Evolutionary conservation across 2,888 invertebrate genomes (phyloP), one percentile per base, ranked within the genome.

Genomic region (Agrotis ipsilon): DNA sequence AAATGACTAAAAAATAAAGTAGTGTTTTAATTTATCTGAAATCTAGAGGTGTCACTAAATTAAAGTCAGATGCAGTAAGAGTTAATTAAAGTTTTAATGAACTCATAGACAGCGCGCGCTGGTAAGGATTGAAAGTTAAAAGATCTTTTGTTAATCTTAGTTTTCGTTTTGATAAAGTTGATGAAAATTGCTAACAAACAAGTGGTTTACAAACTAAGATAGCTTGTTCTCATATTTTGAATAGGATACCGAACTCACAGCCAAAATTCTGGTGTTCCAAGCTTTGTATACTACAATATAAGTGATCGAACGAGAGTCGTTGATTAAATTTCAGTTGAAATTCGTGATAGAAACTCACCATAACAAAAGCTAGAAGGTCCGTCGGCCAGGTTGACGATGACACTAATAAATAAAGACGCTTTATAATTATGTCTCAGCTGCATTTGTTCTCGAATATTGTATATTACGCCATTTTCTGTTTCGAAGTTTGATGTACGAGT

Each of bases 351-450:
- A 43, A 63, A 18, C 52, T 52, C 24, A 65, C 51, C 45, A 24
- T 57, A 61, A 64, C 71, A 65, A 58, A 62, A 62, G 27, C 39
- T 55, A 48, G 32, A 39, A 19, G 46, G 43, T 19, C 18, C 3
- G 14, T 43, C 48, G n/a, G 16, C 27, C 48, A 14, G 51, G 19
- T 52, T 62, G 60, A 73, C 49, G 55, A 57, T 61, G 55, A 27
- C 39, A 21, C 51, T 62, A 80, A 75, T 80, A 61, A 58, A 69
- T 75, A 80, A 75, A 62, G 65, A 75, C 58, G 43, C 70, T 73
- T 63, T 59, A n/a, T n/a, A n/a, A n/a, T 46, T 51, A 45, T 49
- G n/a, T 43, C 32, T 63, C 46, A 51, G 54, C 27, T 19, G 52
- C 21, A 43, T n/a, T 18, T 46, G n/a, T 21, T 24, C 21, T 45